Conservation (phyloP, 1,140 invertebrate species). For the Cotesia typhae region DNA sequence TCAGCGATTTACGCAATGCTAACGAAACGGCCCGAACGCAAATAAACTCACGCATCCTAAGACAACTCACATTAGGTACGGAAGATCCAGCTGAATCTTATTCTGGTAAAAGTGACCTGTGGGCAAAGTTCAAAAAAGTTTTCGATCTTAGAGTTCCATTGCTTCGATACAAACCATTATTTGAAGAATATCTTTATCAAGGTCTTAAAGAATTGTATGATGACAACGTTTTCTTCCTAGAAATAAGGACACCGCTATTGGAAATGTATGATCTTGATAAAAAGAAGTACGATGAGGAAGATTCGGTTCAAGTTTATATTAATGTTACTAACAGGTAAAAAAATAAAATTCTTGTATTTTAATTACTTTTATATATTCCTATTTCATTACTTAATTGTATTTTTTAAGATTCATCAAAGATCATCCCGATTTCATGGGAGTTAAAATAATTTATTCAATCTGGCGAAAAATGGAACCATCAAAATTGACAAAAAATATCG, state of each 20-base stretch:
- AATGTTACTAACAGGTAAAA: conserved; percentile 63
- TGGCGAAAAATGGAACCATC: conserved; percentile 52
- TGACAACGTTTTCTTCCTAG: conserved; percentile 84
- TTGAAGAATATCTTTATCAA: conserved; percentile 76
- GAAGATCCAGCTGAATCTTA: conserved; percentile 71
- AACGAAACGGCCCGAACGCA: conserved; percentile 38
- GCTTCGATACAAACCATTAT: conserved; percentile 76
- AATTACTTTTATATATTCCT: conserved; percentile 7
- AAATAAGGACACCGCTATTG: conserved; percentile 71
- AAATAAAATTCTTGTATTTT: too few species aligned
- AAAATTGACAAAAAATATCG: conserved; percentile 63
- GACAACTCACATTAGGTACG: conserved; percentile 70
- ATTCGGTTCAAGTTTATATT: conserved; percentile 70
- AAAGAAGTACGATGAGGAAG: conserved; percentile 62
- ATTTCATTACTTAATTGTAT: conserved; percentile 34
- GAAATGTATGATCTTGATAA: conserved; percentile 74
- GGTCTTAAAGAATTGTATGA: conserved; percentile 75
- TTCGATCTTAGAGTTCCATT: conserved; percentile 70
- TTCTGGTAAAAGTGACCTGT: conserved; percentile 71
- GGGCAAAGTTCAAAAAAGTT: conserved; percentile 73
- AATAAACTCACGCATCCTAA: conserved; percentile 45
- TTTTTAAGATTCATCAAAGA: conserved; percentile 65
- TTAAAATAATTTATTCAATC: conserved; percentile 77
- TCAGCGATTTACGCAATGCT: conserved; percentile 65
- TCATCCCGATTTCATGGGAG: conserved; percentile 76